phyloP scores from a whole-genome alignment of 1,140 invertebrate genomes.

The Akabosia matsudoensis region DNA sequence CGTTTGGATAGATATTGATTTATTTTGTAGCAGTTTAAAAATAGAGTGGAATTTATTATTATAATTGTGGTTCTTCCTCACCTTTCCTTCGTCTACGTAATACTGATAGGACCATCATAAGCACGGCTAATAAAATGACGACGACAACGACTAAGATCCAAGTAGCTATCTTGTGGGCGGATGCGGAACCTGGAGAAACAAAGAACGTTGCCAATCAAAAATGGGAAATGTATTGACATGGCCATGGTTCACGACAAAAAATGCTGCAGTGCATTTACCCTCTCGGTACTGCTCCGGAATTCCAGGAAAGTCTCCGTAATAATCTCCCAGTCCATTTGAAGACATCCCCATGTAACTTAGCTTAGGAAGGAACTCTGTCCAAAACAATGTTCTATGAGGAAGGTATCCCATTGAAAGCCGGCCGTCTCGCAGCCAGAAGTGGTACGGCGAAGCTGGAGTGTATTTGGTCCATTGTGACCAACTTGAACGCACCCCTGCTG shows the following conservation, averaged over 20 bases:
- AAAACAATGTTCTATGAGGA: slow-evolving; percentile 45
- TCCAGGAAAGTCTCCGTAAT: slow-evolving; percentile 32
- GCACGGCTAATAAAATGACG: slow-evolving; percentile 41
- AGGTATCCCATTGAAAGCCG: slow-evolving; percentile 42
- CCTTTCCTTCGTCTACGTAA: slow-evolving; percentile 45
- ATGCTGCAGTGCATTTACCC: slow-evolving; percentile 25
- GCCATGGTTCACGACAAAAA: neutral
- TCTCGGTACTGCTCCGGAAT: slow-evolving; percentile 41
- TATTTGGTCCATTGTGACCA: slow-evolving; percentile 44
- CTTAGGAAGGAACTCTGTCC: slow-evolving; percentile 45
- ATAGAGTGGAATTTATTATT: neutral
- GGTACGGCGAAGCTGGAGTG: slow-evolving; percentile 19
- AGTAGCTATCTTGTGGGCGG: slow-evolving; percentile 45
- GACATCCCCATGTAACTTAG: slow-evolving; percentile 38
- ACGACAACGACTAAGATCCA: slow-evolving; percentile 46
- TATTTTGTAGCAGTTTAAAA: slow-evolving; percentile 15
- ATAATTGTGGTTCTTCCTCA: slow-evolving; percentile 7
- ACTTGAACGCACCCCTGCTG: slow-evolving; percentile 19
- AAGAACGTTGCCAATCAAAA: neutral
- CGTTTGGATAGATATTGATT: neutral
- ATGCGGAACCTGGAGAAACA: slow-evolving; percentile 26
- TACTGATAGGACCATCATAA: slow-evolving; percentile 41
- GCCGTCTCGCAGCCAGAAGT: slow-evolving; percentile 41
- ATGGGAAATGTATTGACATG: no score
- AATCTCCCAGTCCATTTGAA: slow-evolving; percentile 27